phyloP scores from a whole-genome alignment of 2,888 invertebrate species.

The Ctenicera cuprea region DNA sequence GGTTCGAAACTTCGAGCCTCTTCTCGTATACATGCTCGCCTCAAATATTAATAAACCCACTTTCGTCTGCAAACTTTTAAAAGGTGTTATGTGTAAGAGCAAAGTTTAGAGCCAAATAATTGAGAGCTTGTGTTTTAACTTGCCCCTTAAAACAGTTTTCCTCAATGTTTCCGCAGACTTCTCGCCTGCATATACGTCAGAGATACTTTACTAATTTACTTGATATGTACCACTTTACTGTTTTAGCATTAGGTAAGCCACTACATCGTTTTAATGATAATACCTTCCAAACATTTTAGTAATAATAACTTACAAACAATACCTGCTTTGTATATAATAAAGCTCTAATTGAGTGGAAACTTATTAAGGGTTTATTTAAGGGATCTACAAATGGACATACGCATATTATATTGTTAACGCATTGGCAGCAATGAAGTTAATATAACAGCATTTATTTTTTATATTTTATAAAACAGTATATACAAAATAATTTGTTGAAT shows the following conservation, averaged over 20 bases:
- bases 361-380: too few species aligned
- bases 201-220: conserved; percentile 29
- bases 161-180: conserved; percentile 20
- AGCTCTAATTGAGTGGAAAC: too few species aligned
- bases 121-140: conserved; percentile 37
- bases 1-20: neutral
- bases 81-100: conserved; percentile 48
- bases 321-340: too few species aligned
- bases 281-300: neutral
- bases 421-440: too few species aligned
- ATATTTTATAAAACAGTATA: too few species aligned
- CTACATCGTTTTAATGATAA: neutral
- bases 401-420: too few species aligned
- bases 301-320: neutral
- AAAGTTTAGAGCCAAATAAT: conserved; percentile 47
- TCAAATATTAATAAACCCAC: conserved; percentile 48
- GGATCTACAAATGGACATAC: too few species aligned
- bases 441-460: too few species aligned
- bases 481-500: too few species aligned
- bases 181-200: conserved; percentile 16
- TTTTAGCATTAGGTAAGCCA: neutral
- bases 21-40: neutral
- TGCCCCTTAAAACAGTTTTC: conserved; percentile 25
- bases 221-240: conserved; percentile 20
- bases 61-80: conserved; percentile 45